These are phyloP conservation scores for Pararge aegeria DNA, from an alignment of 1,140 invertebrate genomes.

Conservation along the genomic window DNA sequence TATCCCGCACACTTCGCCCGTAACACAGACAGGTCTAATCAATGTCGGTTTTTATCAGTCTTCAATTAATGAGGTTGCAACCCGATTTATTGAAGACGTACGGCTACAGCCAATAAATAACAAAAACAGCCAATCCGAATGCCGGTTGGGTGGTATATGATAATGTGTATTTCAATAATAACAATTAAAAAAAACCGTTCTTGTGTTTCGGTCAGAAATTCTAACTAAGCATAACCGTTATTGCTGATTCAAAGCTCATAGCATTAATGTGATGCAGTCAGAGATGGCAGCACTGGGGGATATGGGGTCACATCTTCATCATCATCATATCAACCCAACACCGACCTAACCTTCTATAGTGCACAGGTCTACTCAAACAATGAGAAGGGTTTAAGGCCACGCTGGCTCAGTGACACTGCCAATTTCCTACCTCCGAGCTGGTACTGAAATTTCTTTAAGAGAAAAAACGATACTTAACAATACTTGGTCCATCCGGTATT, in stretches of 20 bases:
- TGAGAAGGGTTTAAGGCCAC: too few species aligned
- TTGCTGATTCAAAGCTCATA: not conserved
- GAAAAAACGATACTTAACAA: too few species aligned
- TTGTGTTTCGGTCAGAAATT: not conserved
- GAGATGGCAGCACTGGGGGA: too few species aligned
- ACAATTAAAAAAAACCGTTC: constrained; percentile 3
- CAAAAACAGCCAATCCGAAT: not conserved
- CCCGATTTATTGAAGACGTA: not conserved
- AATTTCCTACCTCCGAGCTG: too few species aligned
- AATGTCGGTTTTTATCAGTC: not conserved
- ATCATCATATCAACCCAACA: too few species aligned
- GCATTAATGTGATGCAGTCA: too few species aligned
- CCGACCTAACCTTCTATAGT: too few species aligned
- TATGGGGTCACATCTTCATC: too few species aligned
- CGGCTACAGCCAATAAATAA: not conserved
- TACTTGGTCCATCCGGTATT: too few species aligned
- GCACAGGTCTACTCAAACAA: too few species aligned
- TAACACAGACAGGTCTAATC: not conserved
- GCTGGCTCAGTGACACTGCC: too few species aligned
- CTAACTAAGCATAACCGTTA: not conserved
- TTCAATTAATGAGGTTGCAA: constrained; percentile 3
- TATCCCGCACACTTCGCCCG: not conserved
- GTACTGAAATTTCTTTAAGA: too few species aligned
- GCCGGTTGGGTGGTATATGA: not conserved
- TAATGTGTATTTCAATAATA: not conserved